A percentile compares a stretch with the other conserved stretches of the same genome.
Evolutionary conservation across 2,888 invertebrate species (phyloP).

Genomic region (Acleris sparsana): DNA sequence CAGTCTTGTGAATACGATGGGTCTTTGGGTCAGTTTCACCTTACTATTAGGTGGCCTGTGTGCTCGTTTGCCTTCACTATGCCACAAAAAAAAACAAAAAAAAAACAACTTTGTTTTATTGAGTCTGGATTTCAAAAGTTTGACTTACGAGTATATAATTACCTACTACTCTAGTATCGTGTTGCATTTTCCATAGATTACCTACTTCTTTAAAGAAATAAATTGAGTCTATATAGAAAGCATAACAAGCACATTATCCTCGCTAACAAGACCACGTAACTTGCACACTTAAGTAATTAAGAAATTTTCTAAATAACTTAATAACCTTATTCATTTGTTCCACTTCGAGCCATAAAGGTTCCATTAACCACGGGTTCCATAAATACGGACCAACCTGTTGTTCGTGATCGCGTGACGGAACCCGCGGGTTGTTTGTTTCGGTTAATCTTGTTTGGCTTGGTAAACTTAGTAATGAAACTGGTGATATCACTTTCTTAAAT

Average conservation of each 20-base stretch:
- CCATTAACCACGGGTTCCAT: slow-evolving; percentile 35
- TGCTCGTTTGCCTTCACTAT: too few relatives aligned
- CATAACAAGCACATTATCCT: slow-evolving; percentile 1
- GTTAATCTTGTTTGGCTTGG: slow-evolving; percentile 15
- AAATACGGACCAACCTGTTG: slow-evolving; percentile 45
- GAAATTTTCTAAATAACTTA: slow-evolving; percentile 39
- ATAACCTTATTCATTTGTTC: slow-evolving; percentile 40
- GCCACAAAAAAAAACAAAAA: too few relatives aligned
- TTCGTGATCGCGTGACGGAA: slow-evolving; percentile 45
- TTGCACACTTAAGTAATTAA: slow-evolving; percentile 20
- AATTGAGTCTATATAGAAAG: too few relatives aligned
- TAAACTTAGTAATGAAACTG: slow-evolving; percentile 6
- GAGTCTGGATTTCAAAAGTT: too few relatives aligned
- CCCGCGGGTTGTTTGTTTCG: slow-evolving; percentile 6
- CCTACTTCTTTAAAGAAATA: too few relatives aligned
- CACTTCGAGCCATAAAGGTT: slow-evolving; percentile 36
- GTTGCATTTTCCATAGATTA: too few relatives aligned
- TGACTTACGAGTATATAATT: too few relatives aligned
- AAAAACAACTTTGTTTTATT: too few relatives aligned
- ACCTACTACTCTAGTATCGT: too few relatives aligned
- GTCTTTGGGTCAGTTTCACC: too few relatives aligned
- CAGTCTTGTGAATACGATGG: too few relatives aligned
- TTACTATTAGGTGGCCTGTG: too few relatives aligned
- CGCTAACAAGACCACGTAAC: slow-evolving; percentile 25
- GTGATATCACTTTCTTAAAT: neutral